Conservation (phyloP, 2,888 invertebrate genomes). For the Atrina japonica region DNA sequence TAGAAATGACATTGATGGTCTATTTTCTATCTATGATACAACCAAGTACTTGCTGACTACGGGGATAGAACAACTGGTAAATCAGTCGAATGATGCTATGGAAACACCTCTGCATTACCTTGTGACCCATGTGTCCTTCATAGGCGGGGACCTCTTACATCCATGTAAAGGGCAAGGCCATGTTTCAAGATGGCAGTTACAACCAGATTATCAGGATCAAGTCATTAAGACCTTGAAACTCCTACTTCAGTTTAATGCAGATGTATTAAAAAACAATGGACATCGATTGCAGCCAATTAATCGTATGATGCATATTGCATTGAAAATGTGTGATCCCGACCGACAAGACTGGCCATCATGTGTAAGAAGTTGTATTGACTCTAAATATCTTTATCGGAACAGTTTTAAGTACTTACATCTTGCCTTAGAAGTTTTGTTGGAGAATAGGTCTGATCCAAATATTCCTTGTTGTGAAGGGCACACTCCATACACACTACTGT, state of each 20-base stretch:
- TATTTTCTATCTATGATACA: constrained; percentile 85
- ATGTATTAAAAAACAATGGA: constrained; percentile 72
- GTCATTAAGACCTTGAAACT: constrained; percentile 71
- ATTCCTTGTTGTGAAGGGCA: constrained; percentile 70
- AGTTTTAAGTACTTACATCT: constrained; percentile 65
- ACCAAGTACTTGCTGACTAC: constrained; percentile 87
- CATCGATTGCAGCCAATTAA: constrained; percentile 89
- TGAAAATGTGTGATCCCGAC: constrained; percentile 83
- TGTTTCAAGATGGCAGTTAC: constrained; percentile 72
- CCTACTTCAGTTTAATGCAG: constrained; percentile 76
- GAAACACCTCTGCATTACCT: constrained; percentile 87
- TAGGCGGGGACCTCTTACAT: constrained; percentile 66
- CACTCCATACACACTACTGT: constrained; percentile 87
- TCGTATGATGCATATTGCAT: constrained; percentile 83
- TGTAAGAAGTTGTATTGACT: constrained; percentile 86
- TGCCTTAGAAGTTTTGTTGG: constrained; percentile 70
- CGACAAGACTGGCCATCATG: constrained; percentile 87
- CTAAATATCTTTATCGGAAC: constrained; percentile 78
- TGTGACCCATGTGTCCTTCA: constrained; percentile 82
- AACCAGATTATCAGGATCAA: constrained; percentile 73
- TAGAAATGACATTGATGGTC: constrained; percentile 70
- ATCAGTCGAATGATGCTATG: constrained; percentile 87
- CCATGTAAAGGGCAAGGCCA: constrained; percentile 82
- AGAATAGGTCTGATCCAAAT: constrained; percentile 71
- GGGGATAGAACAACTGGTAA: constrained; percentile 87